Base-by-base conservation (phyloP, 2,113 vertebrate species). In the Chelonoidis abingdonii region DNA sequence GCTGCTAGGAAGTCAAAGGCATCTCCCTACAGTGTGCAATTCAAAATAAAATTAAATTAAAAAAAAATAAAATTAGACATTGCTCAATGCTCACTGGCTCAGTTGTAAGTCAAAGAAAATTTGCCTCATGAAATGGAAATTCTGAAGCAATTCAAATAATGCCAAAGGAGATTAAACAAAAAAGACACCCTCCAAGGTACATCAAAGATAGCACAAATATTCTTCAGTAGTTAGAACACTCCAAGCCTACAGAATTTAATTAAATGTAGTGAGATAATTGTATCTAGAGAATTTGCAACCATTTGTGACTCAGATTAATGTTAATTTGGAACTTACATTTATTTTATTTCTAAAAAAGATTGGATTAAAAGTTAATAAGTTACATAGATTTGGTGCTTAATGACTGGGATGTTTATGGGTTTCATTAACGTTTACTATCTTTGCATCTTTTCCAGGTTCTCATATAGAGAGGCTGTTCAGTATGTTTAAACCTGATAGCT, bases 111-210 rank as follows among this genome's bases (percentile, higher is more conserved):
- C 98, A 99, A 98, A 97, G 94, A 98, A 98, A 98, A 98, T 95
- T 95, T 92, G 6, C 95, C 95, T 97, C 95, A 96, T 98, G 97
- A 98, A 98, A 98, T 98, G 97, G 98, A 99, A 99, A 98, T 98
- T 98, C 97, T 99, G 98, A 99, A 98, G 95, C 96, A 98, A 96
- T 98, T 98, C 94, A 98, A 92, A 78, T 95, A 97, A 91, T 97
- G 91, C 94, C 96, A 97, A 97, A 94, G 93, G 91, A 98, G 94
- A 97, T 98, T 94, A 93, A 97, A 93, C 88, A 87, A 78, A 54
- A 95, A 96, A 69, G 50, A 93, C 79, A 84, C 54, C 96, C 97
- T 98, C 87, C 86, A 98, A 96, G 96, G 97, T 90, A 83, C 57
- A 80, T 81, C 31, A 91, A 97, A 97, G 81, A 89, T 87, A 87